Evolutionary conservation across 2,888 invertebrate genomes (phyloP), one percentile per base, ranked within the genome.

Genomic region (Parnassius smintheus): DNA sequence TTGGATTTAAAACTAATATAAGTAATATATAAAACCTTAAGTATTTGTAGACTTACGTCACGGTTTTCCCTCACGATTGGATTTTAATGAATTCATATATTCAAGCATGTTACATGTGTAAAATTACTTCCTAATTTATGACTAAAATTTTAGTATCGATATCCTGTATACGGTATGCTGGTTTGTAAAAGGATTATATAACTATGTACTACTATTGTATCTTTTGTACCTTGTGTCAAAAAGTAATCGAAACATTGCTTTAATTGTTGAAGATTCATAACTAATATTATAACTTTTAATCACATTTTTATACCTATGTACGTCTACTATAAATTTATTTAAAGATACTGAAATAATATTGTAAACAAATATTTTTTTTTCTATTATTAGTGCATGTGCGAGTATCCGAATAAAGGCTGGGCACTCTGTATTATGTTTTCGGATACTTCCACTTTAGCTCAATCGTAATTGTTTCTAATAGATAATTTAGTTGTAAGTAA

Each of bases 361-460:
- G 18, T 46, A 13, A 50, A 55, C 56, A 56, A 22, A 56, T 18
- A 45, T 22, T 18, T 25, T 49, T 25, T 25, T 44, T 46, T 25
- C 13, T 57, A 44, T 57, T 62, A 48, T 57, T 51, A 57, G 9
- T 51, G 4, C 41, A 35, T 56, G 66, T 70, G 68, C 56, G 63
- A 72, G 69, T 75, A 70, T 74, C 70, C 68, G 66, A 69, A 71
- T 66, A 64, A 74, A 76, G 77, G 77, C 76, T 77, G 77, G 77
- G 74, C 59, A 69, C 64, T 68, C 62, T 66, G 65, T 51, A 50
- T 62, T 62, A 63, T 50, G 45, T 63, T 66, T 68, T 66, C 66
- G 64, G 71, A 71, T 73, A 70, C 69, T 73, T 68, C 60, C 69
- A 62, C 61, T 58, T 59, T 25, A 64, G 48, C 51, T 41, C 54